Base-by-base conservation (phyloP, 1,140 invertebrate genomes). In the Medauroidea extradentata region DNA sequence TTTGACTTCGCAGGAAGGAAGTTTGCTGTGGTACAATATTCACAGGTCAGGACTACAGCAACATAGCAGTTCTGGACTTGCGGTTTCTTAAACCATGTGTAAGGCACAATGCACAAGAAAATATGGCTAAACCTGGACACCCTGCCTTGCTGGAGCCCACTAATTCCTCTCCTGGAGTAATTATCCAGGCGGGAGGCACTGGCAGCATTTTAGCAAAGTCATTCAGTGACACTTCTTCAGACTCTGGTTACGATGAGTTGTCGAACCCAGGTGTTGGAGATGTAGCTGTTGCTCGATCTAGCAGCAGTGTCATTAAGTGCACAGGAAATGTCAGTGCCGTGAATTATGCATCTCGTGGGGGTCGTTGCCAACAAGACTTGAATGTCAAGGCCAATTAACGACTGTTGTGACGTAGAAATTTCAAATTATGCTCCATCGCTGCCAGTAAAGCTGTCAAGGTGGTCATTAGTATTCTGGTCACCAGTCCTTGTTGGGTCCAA, bases 11-110 rank as follows among this genome's bases (percentile, higher is more conserved):
- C 68, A 89, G 87, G 66, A 85, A 87, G 66, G 78, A 78, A 43
- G 81, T 87, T 52, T 90, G 88, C 68, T 89, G 88, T 72, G 87
- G 87, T 16, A 82, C 80, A 16, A 85, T 90, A 60, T 89, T 86
- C 68, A 81, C 81, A 64, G 86, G 86, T 8, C 79, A 34, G 29
- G 29, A 34, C 29, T 11, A 34, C 29, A 4, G 4, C 5, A 34
- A 34, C 29, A 34, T 86, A 69, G 76, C 88, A 1, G 73, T 88
- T 23, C 74, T 88, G 3, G 85, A 88, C 68, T 78, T 79, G 16
- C 73, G 79, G 46, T 78, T 82, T 38, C 69, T 86, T 46, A 84
- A 83, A 64, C 84, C 85, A 2, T 88, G 86, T 50, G 56, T 21
- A 16, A 44, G 24, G 18, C 52, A 42, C 24, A 8, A 13, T 18